Evolutionary conservation across 2,888 invertebrate genomes (phyloP).

Genomic region (Rotaria sp.): DNA sequence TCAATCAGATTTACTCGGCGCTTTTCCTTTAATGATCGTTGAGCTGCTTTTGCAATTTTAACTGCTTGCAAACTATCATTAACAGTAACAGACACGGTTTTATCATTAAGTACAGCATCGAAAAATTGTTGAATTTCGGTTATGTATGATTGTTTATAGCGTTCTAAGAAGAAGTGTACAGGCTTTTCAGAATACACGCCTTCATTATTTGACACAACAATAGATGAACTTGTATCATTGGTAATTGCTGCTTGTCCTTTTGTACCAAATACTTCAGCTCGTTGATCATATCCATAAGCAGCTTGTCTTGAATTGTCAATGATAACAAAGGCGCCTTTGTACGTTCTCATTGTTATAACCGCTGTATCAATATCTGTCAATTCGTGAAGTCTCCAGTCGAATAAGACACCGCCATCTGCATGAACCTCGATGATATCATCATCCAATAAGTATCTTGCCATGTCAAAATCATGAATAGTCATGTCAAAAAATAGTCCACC

Average conservation of each 20-base stretch:
- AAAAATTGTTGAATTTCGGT: background rate
- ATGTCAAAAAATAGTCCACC: slow-evolving; percentile 68
- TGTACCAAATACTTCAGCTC: slow-evolving; percentile 59
- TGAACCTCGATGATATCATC: slow-evolving; percentile 62
- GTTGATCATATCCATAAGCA: slow-evolving; percentile 66
- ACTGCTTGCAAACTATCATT: background rate
- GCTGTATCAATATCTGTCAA: slow-evolving; percentile 65
- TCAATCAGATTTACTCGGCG: background rate
- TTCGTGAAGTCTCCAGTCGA: slow-evolving; percentile 62
- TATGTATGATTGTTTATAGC: background rate
- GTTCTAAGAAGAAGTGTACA: background rate
- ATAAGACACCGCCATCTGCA: slow-evolving; percentile 58
- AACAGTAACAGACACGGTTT: background rate
- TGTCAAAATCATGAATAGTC: slow-evolving; percentile 66
- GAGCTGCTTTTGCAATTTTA: background rate
- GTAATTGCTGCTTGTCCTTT: slow-evolving; percentile 19
- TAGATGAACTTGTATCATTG: slow-evolving; percentile 1
- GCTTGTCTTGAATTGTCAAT: slow-evolving; percentile 64
- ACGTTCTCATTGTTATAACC: slow-evolving; percentile 61
- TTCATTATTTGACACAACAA: slow-evolving; percentile 11
- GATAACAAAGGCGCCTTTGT: slow-evolving; percentile 63
- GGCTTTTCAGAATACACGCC: background rate
- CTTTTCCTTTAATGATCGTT: background rate
- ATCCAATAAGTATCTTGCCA: slow-evolving; percentile 63
- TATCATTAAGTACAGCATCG: background rate